A percentile compares a stretch with the other conserved stretches of the same genome.
Evolutionary conservation across 2,113 vertebrate genomes (phyloP).

Genomic region (Gnathochromis pfefferi): DNA sequence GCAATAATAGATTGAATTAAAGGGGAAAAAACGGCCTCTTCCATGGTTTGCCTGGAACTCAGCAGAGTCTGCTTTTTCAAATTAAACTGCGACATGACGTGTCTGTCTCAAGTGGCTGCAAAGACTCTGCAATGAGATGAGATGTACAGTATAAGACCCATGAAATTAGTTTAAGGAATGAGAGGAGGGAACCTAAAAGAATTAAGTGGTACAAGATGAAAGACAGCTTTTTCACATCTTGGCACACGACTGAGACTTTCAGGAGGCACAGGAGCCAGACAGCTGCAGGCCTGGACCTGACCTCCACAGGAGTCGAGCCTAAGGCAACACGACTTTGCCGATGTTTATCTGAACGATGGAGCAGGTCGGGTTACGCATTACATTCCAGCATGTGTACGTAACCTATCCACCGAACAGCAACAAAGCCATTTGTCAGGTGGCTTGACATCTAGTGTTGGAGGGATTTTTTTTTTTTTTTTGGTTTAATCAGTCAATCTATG

Average conservation of each 20-base stretch:
- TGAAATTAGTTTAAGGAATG: conserved; percentile 5
- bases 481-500: background rate
- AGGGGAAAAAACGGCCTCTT: background rate
- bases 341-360: conserved; percentile 14
- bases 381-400: conserved; percentile 27
- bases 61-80: background rate
- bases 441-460: background rate
- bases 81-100: conserved; percentile 16
- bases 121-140: background rate
- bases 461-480: background rate
- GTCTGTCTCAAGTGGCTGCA: background rate
- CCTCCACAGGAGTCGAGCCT: conserved; percentile 17
- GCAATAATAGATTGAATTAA: conserved; percentile 34
- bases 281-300: conserved; percentile 38
- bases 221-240: background rate
- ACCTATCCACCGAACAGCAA: background rate
- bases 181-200: background rate
- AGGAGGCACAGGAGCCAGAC: conserved; percentile 6
- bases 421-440: background rate
- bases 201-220: background rate
- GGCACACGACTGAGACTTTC: conserved; percentile 30
- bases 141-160: conserved; percentile 7
- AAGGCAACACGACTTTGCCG: background rate
- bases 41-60: background rate
- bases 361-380: conserved; percentile 8